Base-by-base conservation (phyloP, 2,797 vertebrate genomes). In the Myotis daubentonii region DNA sequence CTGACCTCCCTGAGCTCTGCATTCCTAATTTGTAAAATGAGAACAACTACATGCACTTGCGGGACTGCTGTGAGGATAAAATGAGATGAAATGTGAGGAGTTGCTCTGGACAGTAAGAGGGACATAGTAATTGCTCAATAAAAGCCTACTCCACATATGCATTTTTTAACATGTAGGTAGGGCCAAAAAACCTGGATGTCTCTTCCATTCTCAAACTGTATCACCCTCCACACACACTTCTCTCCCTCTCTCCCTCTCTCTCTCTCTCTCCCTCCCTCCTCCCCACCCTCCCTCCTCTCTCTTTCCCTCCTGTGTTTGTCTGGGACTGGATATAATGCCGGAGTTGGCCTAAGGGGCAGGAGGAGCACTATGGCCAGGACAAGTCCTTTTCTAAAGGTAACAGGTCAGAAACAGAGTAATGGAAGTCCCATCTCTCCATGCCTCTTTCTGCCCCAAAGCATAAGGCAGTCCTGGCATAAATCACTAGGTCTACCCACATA, bases 121-220 rank as follows among this genome's bases (percentile, higher is more conserved):
- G 44, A 47, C 44, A 47, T 47, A 47, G 44, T 47, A 47, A 47
- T 47, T 47, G 44, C 44, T 84, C 55, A 49, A 20, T 12, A 8
- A 86, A 68, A 19, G 8, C n/a, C 62, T 53, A 70, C 55, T 51
- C 6, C 16, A 6, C 22, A 53, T 3, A 60, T 10, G 28, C 10
- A 9, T 36, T 68, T 55, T 4, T 81, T 20, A 70, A 71, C n/a
- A 17, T 47, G 6, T 51, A 75, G 28, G 2, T 16, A 55, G 85
- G 75, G 20, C 36, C 71, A 55, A 36, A 71, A 93, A 74, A 53
- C 28, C 41, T 91, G 88, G 38, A 12, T 55, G 30, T 80, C n/a
- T 47, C 47, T 76, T 68, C 30, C 53, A 17, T 87, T 85, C 22
- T 89, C 88, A 92, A 94, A 41, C 12, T 49, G 0, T 49, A 12